These are phyloP conservation scores for Acomys russatus DNA, from an alignment of 2,797 vertebrate species.

Conservation along the genomic window DNA sequence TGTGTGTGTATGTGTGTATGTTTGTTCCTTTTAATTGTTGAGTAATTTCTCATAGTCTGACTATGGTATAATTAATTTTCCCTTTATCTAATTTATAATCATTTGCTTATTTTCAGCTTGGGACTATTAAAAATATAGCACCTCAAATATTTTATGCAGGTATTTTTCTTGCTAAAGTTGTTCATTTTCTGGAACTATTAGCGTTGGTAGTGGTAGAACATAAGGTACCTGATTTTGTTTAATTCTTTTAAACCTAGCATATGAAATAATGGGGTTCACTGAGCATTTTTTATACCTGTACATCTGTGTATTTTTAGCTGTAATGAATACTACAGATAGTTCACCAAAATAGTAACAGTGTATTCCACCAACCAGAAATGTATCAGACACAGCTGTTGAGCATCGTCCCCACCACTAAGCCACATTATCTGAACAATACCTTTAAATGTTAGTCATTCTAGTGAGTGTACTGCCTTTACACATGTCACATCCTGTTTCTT, in stretches of 20 bases:
- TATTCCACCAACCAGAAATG: neutral
- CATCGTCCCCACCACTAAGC: neutral
- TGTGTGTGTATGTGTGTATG: neutral
- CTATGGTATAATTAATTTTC: neutral
- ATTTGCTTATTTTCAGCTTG: neutral
- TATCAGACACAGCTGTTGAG: neutral
- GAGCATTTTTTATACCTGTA: neutral
- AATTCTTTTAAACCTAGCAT: neutral
- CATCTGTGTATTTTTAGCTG: neutral
- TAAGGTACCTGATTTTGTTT: neutral
- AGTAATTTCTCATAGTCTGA: neutral
- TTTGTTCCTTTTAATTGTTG: neutral
- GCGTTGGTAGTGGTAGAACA: neutral
- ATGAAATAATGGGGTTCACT: neutral
- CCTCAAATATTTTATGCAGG: neutral
- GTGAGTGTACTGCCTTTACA: neutral
- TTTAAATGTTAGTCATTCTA: neutral
- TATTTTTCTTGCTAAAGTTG: neutral
- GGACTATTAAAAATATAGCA: neutral
- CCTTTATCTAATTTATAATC: neutral
- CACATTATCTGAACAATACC: neutral
- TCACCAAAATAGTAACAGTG: neutral
- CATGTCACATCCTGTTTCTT: neutral
- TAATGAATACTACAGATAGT: neutral
- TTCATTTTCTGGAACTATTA: slow-evolving; percentile 29